These are phyloP conservation scores for Danaus melanippus DNA, from an alignment of 1,140 invertebrate species.

Conservation along the genomic window DNA sequence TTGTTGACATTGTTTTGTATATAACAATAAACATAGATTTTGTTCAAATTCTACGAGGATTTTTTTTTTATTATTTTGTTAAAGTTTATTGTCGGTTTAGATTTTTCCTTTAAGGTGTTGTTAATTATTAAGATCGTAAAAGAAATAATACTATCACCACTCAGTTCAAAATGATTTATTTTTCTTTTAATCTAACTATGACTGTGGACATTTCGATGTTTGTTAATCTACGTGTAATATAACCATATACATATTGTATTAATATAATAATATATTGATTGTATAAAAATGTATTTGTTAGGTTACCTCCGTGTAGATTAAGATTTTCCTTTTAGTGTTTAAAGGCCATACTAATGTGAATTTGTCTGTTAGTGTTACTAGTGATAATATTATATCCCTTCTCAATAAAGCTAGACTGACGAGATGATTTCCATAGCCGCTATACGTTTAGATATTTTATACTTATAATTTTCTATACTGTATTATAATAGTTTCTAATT, in stretches of 20 bases:
- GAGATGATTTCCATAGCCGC: constrained; percentile 7
- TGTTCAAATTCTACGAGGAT: constrained; percentile 12
- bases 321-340: constrained; percentile 57
- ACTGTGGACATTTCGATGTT: constrained; percentile 19
- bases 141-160: constrained; percentile 27
- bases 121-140: constrained; percentile 15
- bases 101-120: constrained; percentile 45
- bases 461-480: constrained; percentile 35
- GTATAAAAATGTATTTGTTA: constrained; percentile 52
- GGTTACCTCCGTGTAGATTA: constrained; percentile 44
- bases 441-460: constrained; percentile 10
- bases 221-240: constrained; percentile 57
- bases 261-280: constrained; percentile 46
- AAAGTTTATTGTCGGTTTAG: constrained; percentile 23
- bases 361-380: constrained; percentile 44
- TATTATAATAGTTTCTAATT: constrained; percentile 48
- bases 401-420: constrained; percentile 56
- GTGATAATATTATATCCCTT: constrained; percentile 36
- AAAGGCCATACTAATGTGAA: constrained; percentile 62
- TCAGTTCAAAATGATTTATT: constrained; percentile 50
- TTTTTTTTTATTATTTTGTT: constrained; percentile 19
- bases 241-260: constrained; percentile 52
- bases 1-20: constrained; percentile 65
- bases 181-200: constrained; percentile 16
- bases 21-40: constrained; percentile 34